These are phyloP conservation scores for Ferdinandea cuprea DNA, from an alignment of 2,888 invertebrate species.

Conservation along the genomic window DNA sequence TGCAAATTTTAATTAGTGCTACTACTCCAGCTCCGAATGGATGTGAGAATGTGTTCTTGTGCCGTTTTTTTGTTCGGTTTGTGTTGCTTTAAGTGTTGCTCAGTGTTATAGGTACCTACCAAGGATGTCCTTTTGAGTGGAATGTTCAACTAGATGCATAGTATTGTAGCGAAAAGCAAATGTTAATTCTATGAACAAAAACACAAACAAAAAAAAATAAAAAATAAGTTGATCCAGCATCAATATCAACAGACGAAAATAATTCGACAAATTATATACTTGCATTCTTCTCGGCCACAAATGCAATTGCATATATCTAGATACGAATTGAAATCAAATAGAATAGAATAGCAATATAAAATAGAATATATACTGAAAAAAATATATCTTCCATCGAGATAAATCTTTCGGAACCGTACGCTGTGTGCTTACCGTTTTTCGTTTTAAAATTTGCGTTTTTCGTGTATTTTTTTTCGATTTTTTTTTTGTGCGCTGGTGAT, in stretches of 20 bases:
- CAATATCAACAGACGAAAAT: not conserved
- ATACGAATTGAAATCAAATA: conserved; percentile 33
- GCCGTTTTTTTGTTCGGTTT: conserved; percentile 33
- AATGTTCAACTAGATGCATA: conserved; percentile 35
- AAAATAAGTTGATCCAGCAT: not conserved
- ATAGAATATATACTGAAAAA: conserved; percentile 15
- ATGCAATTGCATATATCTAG: conserved; percentile 24
- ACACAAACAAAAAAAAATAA: not conserved
- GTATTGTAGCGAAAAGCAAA: conserved; percentile 36
- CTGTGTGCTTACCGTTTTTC: conserved; percentile 24
- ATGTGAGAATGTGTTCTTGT: conserved; percentile 31
- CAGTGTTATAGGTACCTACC: conserved; percentile 27
- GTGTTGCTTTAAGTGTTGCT: conserved; percentile 43
- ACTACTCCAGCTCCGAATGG: conserved; percentile 45
- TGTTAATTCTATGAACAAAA: conserved; percentile 25
- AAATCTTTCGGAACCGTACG: conserved; percentile 39
- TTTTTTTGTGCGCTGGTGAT: conserved; percentile 26
- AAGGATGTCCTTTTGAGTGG: conserved; percentile 56
- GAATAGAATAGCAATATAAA: conserved; percentile 35
- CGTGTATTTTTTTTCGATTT: conserved; percentile 22
- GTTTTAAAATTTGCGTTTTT: conserved; percentile 48
- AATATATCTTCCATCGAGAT: conserved; percentile 31
- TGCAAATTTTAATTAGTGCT: conserved; percentile 72
- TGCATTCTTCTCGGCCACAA: not conserved
- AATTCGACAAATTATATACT: not conserved